These are phyloP conservation scores for Homarus gammarus DNA, from an alignment of 2,888 invertebrate genomes.

Conservation along the genomic window DNA sequence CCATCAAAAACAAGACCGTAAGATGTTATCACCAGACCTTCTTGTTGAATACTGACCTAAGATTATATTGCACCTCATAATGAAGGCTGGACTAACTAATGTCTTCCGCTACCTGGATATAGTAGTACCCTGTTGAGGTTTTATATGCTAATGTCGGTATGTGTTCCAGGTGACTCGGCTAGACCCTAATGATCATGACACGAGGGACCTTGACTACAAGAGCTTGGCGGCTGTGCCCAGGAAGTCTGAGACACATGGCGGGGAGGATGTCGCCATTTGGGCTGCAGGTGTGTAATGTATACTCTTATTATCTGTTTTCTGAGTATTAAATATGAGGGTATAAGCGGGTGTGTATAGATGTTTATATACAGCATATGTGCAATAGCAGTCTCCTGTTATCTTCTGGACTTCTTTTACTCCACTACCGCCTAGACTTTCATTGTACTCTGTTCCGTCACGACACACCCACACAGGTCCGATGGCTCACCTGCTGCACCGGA, in stretches of 20 bases:
- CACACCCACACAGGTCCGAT: constrained; percentile 85
- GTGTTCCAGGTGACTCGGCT: constrained; percentile 31
- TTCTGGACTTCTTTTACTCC: no score
- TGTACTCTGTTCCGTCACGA: no score
- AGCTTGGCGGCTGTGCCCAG: constrained; percentile 57
- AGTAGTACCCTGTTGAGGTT: no score
- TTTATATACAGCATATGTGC: no score
- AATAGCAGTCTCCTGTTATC: no score
- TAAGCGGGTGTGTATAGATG: background rate
- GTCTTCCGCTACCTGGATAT: no score
- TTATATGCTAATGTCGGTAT: no score
- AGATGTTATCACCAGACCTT: background rate
- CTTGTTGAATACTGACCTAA: no score
- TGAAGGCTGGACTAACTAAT: no score
- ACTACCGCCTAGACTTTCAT: no score
- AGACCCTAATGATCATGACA: constrained; percentile 66
- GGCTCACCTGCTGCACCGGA: constrained; percentile 91
- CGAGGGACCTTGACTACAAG: constrained; percentile 76
- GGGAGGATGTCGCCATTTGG: constrained; percentile 78
- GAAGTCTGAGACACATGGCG: constrained; percentile 79
- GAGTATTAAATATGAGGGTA: background rate
- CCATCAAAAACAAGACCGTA: constrained; percentile 51
- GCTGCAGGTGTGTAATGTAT: constrained; percentile 53
- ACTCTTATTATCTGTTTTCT: no score
- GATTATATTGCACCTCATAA: no score